phyloP scores from a whole-genome alignment of 2,797 vertebrate genomes.

The Paramormyrops hopkinsi region DNA sequence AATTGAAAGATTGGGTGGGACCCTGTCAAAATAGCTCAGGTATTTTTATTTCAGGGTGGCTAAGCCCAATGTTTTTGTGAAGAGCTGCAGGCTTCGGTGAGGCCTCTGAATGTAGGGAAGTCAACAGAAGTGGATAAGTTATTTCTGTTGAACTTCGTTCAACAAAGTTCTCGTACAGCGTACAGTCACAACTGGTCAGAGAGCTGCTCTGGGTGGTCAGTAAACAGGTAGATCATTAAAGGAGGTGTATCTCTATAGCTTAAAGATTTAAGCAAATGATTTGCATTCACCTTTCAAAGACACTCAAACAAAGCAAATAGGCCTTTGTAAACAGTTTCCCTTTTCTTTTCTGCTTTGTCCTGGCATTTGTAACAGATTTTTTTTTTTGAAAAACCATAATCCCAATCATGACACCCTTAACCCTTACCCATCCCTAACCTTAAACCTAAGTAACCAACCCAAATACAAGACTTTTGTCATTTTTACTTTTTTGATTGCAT shows the following conservation, averaged over 20 bases:
- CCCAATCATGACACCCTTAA: no score
- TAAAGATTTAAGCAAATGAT: not conserved
- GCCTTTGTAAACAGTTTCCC: not conserved
- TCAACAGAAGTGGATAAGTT: not conserved
- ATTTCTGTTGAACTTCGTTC: not conserved
- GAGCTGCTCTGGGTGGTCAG: not conserved
- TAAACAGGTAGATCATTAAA: not conserved
- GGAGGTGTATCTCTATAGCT: not conserved
- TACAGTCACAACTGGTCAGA: not conserved
- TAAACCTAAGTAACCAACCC: no score
- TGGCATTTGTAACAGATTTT: not conserved
- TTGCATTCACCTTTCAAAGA: not conserved
- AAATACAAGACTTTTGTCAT: no score
- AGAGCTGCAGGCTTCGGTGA: not conserved
- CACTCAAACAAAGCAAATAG: not conserved
- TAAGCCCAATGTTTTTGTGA: not conserved
- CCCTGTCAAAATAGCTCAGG: not conserved
- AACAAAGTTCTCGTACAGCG: not conserved
- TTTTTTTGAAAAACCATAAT: not conserved
- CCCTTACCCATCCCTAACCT: no score
- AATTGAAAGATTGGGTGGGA: not conserved
- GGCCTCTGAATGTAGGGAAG: not conserved
- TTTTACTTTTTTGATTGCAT: no score
- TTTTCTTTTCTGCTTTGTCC: not conserved
- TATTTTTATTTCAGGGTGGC: not conserved